Evolutionary conservation across 2,113 vertebrate species (phyloP).

Genomic region (Vulpes ferrilata): DNA sequence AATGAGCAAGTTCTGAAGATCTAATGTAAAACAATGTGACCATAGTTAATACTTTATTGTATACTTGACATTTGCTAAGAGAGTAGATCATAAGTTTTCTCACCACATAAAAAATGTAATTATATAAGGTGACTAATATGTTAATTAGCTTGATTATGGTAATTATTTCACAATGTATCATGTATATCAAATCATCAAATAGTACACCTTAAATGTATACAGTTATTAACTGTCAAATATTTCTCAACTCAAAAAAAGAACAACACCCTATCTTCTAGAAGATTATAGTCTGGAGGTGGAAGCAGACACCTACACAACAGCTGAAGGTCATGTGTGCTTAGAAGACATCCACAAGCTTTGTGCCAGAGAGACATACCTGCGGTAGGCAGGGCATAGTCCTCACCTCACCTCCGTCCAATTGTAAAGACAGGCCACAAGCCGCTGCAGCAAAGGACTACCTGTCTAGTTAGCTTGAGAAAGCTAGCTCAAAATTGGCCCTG

Average conservation of each 20-base stretch:
- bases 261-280: background rate
- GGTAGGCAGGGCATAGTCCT: background rate
- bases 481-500: background rate
- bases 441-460: background rate
- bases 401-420: fast-evolving
- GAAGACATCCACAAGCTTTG: background rate
- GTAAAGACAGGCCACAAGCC: background rate
- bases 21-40: background rate
- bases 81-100: background rate
- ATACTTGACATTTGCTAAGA: background rate
- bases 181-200: background rate
- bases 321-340: background rate
- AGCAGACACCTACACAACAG: background rate
- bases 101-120: background rate
- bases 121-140: background rate
- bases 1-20: background rate
- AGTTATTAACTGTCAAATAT: background rate
- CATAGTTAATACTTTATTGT: background rate
- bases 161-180: background rate
- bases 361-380: background rate
- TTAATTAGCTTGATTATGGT: background rate
- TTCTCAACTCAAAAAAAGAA: background rate
- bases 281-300: background rate
- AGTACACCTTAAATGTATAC: background rate
- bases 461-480: background rate